Evolutionary conservation across 2,888 invertebrate species (phyloP).

Genomic region (Sminthurinus aureus): DNA sequence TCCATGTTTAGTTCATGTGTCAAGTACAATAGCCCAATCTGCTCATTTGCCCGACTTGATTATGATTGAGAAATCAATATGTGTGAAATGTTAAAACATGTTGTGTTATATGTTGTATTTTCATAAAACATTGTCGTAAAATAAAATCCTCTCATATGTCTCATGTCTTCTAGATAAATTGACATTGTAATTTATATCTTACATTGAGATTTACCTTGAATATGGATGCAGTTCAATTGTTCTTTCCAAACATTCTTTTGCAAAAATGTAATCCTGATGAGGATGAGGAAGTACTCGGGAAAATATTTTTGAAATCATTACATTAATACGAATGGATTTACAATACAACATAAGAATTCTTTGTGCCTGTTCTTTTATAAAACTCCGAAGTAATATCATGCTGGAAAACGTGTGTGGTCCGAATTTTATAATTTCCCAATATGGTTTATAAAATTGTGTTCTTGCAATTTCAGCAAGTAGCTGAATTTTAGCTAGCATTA

Average conservation of each 20-base stretch:
- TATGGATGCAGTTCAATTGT: background rate
- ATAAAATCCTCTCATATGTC: too few relatives aligned
- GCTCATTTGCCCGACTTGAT: background rate
- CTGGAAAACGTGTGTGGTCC: constrained; percentile 2
- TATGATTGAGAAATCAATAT: background rate
- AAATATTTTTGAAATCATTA: constrained; percentile 12
- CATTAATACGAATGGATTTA: background rate
- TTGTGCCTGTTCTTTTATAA: constrained; percentile 8
- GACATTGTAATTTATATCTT: too few relatives aligned
- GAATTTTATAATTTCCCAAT: constrained; percentile 5
- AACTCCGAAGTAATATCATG: constrained; percentile 8
- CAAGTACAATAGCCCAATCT: constrained; percentile 12
- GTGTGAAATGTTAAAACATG: too few relatives aligned
- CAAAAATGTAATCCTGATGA: background rate
- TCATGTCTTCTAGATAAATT: too few relatives aligned
- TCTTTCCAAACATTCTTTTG: constrained; percentile 1
- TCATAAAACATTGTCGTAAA: too few relatives aligned
- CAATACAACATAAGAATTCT: background rate
- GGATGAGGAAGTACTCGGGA: background rate
- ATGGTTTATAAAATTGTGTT: background rate
- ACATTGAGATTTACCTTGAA: too few relatives aligned
- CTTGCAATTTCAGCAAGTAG: constrained; percentile 13
- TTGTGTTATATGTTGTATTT: too few relatives aligned
- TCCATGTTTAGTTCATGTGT: background rate
- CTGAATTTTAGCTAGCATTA: background rate